Evolutionary conservation across 2,888 invertebrate genomes (phyloP).

Genomic region (Acutogordius australiensis): DNA sequence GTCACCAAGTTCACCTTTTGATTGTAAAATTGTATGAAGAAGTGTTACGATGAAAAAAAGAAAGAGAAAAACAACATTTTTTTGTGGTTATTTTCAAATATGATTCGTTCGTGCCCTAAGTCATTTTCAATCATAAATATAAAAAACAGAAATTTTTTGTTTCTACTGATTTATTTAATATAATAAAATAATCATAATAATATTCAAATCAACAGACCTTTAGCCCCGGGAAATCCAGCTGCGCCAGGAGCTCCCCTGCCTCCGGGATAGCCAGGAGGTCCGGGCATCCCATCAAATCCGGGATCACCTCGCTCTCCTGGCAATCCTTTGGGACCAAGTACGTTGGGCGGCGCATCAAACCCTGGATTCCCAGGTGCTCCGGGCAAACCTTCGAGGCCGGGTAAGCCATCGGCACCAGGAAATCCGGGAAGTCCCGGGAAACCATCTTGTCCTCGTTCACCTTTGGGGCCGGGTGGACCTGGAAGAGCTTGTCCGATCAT

Average conservation of each 20-base stretch:
- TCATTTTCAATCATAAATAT: no score
- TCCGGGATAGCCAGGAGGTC: slow-evolving; percentile 15
- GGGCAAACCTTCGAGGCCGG: neutral
- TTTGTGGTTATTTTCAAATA: no score
- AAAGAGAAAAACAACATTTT: no score
- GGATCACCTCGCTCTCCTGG: neutral
- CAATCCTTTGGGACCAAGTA: neutral
- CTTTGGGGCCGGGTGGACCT: slow-evolving; percentile 37
- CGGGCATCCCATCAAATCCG: slow-evolving; percentile 14
- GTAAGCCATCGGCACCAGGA: slow-evolving; percentile 29
- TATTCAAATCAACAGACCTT: no score
- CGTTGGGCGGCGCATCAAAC: neutral
- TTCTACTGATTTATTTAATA: no score
- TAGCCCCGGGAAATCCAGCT: no score
- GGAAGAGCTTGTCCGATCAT: slow-evolving; percentile 19
- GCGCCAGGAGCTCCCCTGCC: slow-evolving; percentile 27
- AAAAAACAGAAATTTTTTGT: no score
- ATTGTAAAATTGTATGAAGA: neutral
- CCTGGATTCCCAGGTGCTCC: slow-evolving; percentile 14
- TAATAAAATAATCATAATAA: no score
- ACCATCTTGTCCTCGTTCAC: slow-evolving; percentile 39
- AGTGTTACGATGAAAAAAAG: no score
- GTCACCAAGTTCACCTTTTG: neutral
- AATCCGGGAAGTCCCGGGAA: slow-evolving; percentile 54
- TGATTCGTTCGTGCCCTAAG: no score